Evolutionary conservation across 1,140 invertebrate species (phyloP), one percentile per base, ranked within the genome.

Genomic region (Linepithema humile): DNA sequence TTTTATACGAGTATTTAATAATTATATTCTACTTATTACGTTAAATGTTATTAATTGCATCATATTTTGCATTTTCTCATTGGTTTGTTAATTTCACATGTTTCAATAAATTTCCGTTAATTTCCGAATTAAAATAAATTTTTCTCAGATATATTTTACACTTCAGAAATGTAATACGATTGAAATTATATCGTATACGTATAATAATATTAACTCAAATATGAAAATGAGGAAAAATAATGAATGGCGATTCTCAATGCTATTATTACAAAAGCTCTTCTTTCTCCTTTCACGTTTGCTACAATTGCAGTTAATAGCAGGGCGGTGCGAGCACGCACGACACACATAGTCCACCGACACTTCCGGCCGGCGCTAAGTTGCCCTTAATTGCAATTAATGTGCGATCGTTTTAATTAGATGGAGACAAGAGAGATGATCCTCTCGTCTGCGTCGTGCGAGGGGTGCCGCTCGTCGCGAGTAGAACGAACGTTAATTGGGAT

Each of bases 371-470:
- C 35, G 72, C 64, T 74, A 84, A 87, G 60, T 55, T 38, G 80
- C 55, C 72, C 48, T 88, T 86, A 88, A 88, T 84, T 78, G 50
- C 65, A 67, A 86, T 86, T 86, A 86, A 83, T 86, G 43, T 69
- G 72, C 64, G 64, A 82, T 83, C 57, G 26, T 78, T 60, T 35
- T 88, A 87, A 88, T 87, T 80, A 84, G 38, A 86, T 20, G 32
- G 65, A 86, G 55, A 72, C 78, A 53, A 75, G 43, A 70, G 62
- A 43, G 38, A 55, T 15, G 45, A 78, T 67, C 20, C 43, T 67
- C 59, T 50, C 12, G 32, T 75, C 55, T 32, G 57, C 38, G 23
- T 45, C 10, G 60, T 23, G 60, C 43, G 40, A 77, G 29, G 38
- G 74, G 43, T 40, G 43, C 10, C 50, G 45, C 23, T 45, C 6